Evolutionary conservation across 2,113 vertebrate species (phyloP).

Genomic region (Gopherus flavomarginatus): DNA sequence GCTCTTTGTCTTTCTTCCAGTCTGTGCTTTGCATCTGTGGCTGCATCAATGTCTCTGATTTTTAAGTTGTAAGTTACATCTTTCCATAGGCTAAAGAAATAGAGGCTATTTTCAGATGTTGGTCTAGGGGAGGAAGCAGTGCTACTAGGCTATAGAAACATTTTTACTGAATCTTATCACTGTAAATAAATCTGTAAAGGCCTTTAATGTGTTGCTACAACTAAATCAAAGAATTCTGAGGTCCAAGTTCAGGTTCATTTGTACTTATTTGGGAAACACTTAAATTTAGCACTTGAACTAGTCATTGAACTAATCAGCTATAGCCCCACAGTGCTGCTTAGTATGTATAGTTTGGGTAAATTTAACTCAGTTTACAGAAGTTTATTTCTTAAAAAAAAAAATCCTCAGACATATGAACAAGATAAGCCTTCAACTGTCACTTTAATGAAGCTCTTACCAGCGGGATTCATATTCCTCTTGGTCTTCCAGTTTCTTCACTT

Average conservation of each 20-base stretch:
- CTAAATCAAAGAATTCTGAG: background rate
- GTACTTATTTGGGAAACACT: background rate
- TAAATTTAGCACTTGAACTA: too few species aligned
- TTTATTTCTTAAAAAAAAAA: background rate
- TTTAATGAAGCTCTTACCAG: constrained; percentile 82
- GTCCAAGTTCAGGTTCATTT: background rate
- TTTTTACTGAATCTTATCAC: accelerated
- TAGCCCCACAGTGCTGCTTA: background rate
- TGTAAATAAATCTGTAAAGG: background rate
- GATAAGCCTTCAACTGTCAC: background rate
- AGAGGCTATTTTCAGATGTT: background rate
- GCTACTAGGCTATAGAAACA: accelerated
- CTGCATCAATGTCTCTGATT: constrained; percentile 93
- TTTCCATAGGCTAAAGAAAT: constrained; percentile 89
- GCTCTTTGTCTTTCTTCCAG: constrained; percentile 96
- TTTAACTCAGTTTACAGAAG: background rate
- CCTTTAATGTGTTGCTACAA: background rate
- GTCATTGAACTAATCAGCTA: too few species aligned
- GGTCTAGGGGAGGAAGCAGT: background rate
- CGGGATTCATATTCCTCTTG: constrained; percentile 95
- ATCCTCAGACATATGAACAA: background rate
- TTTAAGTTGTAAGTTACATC: constrained; percentile 97
- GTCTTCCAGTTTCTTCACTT: constrained; percentile 96
- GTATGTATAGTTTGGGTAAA: too few species aligned
- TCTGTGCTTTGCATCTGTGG: constrained; percentile 94